These are phyloP conservation scores for Graphium colonna DNA, from an alignment of 2,888 invertebrate species.

Conservation along the genomic window DNA sequence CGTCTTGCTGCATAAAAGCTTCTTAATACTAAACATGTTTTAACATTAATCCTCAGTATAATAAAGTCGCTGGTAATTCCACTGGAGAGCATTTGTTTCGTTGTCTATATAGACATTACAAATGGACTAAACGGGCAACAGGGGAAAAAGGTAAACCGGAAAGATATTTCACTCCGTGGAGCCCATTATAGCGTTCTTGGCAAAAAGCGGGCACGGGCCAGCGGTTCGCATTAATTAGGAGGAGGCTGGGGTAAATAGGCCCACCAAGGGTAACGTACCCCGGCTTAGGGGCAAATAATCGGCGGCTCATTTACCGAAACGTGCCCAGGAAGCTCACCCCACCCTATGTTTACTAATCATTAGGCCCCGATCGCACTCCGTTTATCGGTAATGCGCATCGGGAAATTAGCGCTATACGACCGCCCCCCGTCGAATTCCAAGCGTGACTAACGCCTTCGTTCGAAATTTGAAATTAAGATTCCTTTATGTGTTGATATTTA, in stretches of 20 bases:
- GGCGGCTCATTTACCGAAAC: slow-evolving; percentile 55
- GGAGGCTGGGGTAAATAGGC: slow-evolving; percentile 53
- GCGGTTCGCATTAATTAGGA: slow-evolving; percentile 65
- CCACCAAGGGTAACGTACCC: slow-evolving; percentile 21
- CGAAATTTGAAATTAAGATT: no score
- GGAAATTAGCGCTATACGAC: neutral
- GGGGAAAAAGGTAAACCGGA: slow-evolving; percentile 32
- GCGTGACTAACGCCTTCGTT: neutral
- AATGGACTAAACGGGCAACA: neutral
- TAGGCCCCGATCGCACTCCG: slow-evolving; percentile 50
- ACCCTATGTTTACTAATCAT: slow-evolving; percentile 65
- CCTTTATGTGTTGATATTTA: no score
- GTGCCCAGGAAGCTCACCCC: slow-evolving; percentile 39
- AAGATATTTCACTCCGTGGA: slow-evolving; percentile 66
- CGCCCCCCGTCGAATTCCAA: neutral
- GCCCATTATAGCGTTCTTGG: slow-evolving; percentile 62
- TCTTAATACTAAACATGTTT: no score
- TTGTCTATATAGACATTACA: neutral
- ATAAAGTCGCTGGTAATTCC: no score
- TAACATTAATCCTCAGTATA: no score
- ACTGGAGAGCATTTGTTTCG: no score
- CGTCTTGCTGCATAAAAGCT: no score
- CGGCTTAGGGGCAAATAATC: slow-evolving; percentile 60
- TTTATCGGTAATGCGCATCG: slow-evolving; percentile 24
- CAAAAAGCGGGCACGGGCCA: slow-evolving; percentile 49